A percentile compares a stretch with the other conserved stretches of the same genome.
Evolutionary conservation across 2,113 vertebrate genomes (phyloP).

Genomic region (Dasyurus viverrinus): DNA sequence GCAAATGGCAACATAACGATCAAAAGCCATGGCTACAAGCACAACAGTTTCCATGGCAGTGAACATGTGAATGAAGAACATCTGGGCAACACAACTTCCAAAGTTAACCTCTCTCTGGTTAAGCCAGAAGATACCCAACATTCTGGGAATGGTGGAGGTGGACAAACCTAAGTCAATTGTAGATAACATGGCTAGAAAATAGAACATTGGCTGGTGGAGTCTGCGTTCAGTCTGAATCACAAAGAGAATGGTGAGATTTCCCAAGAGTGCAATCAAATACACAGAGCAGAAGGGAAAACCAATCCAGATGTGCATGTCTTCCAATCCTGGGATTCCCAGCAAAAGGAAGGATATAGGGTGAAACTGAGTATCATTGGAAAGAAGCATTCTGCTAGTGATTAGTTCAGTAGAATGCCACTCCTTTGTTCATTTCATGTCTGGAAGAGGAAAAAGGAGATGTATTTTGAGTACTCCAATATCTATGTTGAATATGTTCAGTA

Average conservation of each 20-base stretch:
- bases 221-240: constrained; percentile 59
- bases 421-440: neutral
- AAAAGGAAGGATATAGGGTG: constrained; percentile 54
- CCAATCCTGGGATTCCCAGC: constrained; percentile 68
- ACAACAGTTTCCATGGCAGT: constrained; percentile 69
- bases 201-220: constrained; percentile 69
- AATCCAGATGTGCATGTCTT: constrained; percentile 59
- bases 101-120: constrained; percentile 72
- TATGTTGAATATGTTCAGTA: neutral
- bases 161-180: constrained; percentile 78
- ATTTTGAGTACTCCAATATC: neutral
- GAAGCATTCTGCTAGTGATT: neutral
- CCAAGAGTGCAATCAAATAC: constrained; percentile 65
- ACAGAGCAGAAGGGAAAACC: constrained; percentile 64
- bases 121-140: constrained; percentile 79
- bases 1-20: constrained; percentile 38
- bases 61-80: constrained; percentile 62
- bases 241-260: constrained; percentile 65
- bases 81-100: constrained; percentile 70
- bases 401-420: neutral
- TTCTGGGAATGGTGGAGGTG: constrained; percentile 72
- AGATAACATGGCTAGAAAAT: constrained; percentile 80
- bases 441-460: neutral
- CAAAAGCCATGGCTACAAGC: constrained; percentile 37
- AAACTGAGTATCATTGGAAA: constrained; percentile 44